Base-by-base conservation (phyloP, 2,797 vertebrate species). In the Pseudocheirus occidentalis region DNA sequence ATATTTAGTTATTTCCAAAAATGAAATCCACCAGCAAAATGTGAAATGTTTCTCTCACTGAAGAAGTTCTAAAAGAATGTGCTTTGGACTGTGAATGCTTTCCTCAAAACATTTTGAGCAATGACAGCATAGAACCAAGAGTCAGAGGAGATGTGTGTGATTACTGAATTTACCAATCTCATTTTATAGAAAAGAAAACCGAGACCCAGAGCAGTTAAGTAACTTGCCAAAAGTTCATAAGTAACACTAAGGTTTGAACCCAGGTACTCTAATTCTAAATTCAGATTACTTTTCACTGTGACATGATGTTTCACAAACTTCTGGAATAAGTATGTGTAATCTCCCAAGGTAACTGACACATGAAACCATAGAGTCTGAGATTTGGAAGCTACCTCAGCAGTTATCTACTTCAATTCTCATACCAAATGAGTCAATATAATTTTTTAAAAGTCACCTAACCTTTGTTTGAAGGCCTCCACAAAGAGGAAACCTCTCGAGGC, bases 1-100 rank as follows among this genome's bases (percentile, higher is more conserved):
- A 95, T 92, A 73, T 93, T 95, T 93, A 46, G 14, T 56, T 91
- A 9, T 59, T 96, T 93, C 53, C 9, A 50, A 28, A 95, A 96
- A 59, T 93, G 58, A 94, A 93, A 95, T 73, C 94, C 95, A 10
- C 50, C 92, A 96, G 95, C n/a, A 59, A 90, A 92, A 90, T 62
- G 87, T 9, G 55, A 58, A 29, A 29, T 10, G 14, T 94, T 93
- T 24, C 55, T 95, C 90, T 56, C 92, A 90, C 90, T 28, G 46
- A 96, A 52, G 53, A 96, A 96, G 95, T 94, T 54, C 53, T 55
- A 46, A 94, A 92, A 73, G 10, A 93, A 94, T 16, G 29, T 66
- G 52, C 87, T 31, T 27, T 6, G 62, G 4, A 31, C 0, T n/a
- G 50, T 81, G 52, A 93, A 93, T n/a, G 29, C 46, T 89, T 93